Percentiles rank a stretch among this genome's conserved stretches.
Conservation (phyloP, 2,113 vertebrate genomes). For the Coptodon bakossiorum region DNA sequence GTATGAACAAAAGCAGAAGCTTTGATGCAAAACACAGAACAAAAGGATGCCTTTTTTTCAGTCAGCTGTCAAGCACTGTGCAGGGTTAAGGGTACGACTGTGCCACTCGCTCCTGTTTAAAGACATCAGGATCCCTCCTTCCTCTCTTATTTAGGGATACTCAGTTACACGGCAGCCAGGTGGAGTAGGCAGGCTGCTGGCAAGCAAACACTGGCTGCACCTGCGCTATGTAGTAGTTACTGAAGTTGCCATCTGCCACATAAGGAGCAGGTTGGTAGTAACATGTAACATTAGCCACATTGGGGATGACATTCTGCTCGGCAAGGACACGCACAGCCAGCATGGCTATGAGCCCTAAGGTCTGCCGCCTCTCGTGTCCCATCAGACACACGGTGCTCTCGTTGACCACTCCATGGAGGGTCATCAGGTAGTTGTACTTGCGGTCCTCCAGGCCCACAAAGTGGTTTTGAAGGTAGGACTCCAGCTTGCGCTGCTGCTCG, state of each 20-base stretch:
- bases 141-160: not conserved
- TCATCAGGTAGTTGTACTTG: constrained; percentile 99
- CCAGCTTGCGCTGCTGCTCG: constrained; percentile 97
- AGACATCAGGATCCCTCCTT: constrained; percentile 31
- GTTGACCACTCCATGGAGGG: constrained; percentile 94
- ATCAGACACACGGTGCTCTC: constrained; percentile 99
- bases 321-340: constrained; percentile 93
- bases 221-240: constrained; percentile 98
- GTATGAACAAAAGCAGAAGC: constrained; percentile 71
- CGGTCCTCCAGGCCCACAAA: constrained; percentile 98
- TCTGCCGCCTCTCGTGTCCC: constrained; percentile 98
- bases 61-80: constrained; percentile 71
- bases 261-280: constrained; percentile 99
- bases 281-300: constrained; percentile 97
- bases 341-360: constrained; percentile 95
- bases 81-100: constrained; percentile 10
- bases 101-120: constrained; percentile 48
- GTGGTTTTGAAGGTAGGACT: constrained; percentile 99
- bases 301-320: constrained; percentile 97
- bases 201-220: constrained; percentile 95
- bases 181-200: constrained; percentile 92
- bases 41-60: constrained; percentile 63
- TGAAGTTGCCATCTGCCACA: constrained; percentile 97
- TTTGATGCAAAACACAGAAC: constrained; percentile 72
- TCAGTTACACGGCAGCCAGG: constrained; percentile 98